Evolutionary conservation across 2,888 invertebrate species (phyloP).

Genomic region (Lasioglossum pauxillum): DNA sequence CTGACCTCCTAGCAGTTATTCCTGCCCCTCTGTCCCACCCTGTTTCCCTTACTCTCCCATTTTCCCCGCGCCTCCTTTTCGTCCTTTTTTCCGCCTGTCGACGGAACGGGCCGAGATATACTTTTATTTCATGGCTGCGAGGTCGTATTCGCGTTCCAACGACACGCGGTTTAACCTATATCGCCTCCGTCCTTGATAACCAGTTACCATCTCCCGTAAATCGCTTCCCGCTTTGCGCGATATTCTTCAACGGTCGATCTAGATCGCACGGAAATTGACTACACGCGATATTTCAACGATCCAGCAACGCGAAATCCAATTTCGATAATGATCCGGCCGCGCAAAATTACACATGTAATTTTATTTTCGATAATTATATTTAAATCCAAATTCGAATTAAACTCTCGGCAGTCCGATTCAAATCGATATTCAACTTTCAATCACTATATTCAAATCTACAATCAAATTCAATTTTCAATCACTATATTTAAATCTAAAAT

Average conservation of each 20-base stretch:
- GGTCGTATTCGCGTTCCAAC: slow-evolving; percentile 49
- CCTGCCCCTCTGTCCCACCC: slow-evolving; percentile 16
- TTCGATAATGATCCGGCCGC: background rate
- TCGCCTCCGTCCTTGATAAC: slow-evolving; percentile 49
- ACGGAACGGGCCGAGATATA: slow-evolving; percentile 54
- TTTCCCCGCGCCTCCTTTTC: slow-evolving; percentile 22
- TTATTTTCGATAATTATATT: no score
- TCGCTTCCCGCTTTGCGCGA: slow-evolving; percentile 37
- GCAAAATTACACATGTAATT: background rate
- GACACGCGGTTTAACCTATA: slow-evolving; percentile 48
- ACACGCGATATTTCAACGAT: background rate
- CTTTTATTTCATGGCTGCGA: slow-evolving; percentile 66
- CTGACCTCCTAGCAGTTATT: slow-evolving; percentile 72
- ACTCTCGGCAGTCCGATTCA: no score
- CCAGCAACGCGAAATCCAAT: background rate
- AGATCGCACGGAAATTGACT: background rate
- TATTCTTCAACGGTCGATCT: slow-evolving; percentile 4
- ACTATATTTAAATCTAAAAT: no score
- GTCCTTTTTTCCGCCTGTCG: slow-evolving; percentile 48
- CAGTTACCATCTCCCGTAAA: slow-evolving; percentile 43
- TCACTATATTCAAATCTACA: no score
- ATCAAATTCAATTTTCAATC: no score
- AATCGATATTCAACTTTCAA: no score
- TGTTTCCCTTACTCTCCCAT: slow-evolving; percentile 27
- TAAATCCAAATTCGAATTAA: no score